Conservation (phyloP, 1,140 invertebrate species). For the Heliconius himera region DNA sequence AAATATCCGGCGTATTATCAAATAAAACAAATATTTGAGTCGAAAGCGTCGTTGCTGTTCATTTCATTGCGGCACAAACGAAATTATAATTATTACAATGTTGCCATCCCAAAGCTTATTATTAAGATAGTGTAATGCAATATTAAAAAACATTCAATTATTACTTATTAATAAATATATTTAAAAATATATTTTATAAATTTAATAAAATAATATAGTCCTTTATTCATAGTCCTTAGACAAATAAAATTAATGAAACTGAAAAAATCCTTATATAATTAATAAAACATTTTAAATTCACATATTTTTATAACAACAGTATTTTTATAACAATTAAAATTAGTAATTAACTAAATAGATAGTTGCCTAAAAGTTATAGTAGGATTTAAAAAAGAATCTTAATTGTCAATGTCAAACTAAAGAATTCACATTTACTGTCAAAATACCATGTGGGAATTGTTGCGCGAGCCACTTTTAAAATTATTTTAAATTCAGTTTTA, state of each 20-base stretch:
- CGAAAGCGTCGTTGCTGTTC: slow-evolving; percentile 57
- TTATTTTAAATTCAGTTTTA: background rate
- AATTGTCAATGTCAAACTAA: slow-evolving; percentile 18
- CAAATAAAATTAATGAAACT: no score
- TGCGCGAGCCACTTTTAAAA: background rate
- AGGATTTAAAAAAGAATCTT: background rate
- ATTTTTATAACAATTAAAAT: no score
- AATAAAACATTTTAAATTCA: no score
- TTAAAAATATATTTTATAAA: no score
- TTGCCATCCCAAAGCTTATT: slow-evolving; percentile 39
- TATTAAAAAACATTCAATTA: background rate
- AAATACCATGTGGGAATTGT: slow-evolving; percentile 39
- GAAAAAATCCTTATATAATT: no score
- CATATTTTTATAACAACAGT: no score
- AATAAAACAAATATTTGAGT: slow-evolving; percentile 54
- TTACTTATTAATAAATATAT: no score
- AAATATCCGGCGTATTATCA: slow-evolving; percentile 44
- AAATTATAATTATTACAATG: slow-evolving; percentile 38
- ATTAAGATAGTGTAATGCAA: background rate
- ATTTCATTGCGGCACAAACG: slow-evolving; percentile 49
- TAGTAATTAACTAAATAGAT: no score
- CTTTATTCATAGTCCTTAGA: no score
- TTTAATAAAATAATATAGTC: no score
- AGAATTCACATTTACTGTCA: background rate
- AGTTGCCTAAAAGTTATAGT: background rate